These are phyloP conservation scores for Cylas formicarius DNA, from an alignment of 1,140 invertebrate genomes.

Conservation along the genomic window DNA sequence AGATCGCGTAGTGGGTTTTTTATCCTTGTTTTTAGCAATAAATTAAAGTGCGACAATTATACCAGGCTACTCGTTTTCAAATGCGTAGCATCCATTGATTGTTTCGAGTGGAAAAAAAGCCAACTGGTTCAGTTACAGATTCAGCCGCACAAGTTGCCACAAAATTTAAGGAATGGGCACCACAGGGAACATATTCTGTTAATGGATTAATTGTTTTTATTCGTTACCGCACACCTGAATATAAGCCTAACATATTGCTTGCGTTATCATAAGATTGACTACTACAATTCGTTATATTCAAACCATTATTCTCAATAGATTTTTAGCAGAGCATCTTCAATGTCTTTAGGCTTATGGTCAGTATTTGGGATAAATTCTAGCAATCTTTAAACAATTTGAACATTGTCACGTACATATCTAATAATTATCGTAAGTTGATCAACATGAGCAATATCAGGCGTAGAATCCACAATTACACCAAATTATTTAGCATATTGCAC, in stretches of 20 bases:
- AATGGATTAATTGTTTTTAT: too few species aligned
- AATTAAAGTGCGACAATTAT: too few species aligned
- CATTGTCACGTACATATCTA: constrained; percentile 27
- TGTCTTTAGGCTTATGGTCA: constrained; percentile 31
- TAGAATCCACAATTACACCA: constrained; percentile 19
- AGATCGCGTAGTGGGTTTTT: constrained; percentile 2
- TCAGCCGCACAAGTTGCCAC: too few species aligned
- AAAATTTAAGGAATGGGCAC: constrained; percentile 28
- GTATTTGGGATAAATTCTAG: constrained; percentile 30
- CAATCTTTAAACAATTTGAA: too few species aligned
- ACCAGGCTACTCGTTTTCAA: constrained; percentile 10
- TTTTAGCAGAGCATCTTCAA: constrained; percentile 16
- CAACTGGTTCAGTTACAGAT: constrained; percentile 14
- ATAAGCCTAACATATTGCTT: too few species aligned
- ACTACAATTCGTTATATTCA: too few species aligned
- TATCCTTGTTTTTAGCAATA: constrained; percentile 8
- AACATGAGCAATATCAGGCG: constrained; percentile 29
- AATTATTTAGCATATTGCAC: too few species aligned
- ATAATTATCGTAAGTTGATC: too few species aligned
- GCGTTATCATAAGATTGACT: too few species aligned
- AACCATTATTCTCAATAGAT: constrained; percentile 15
- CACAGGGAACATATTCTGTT: constrained; percentile 19
- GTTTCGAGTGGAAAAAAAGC: constrained; percentile 30
- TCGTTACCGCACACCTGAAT: too few species aligned
- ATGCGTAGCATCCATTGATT: constrained; percentile 37